These are phyloP conservation scores for Jordanella pulchra DNA, from an alignment of 2,797 vertebrate genomes.

Conservation along the genomic window DNA sequence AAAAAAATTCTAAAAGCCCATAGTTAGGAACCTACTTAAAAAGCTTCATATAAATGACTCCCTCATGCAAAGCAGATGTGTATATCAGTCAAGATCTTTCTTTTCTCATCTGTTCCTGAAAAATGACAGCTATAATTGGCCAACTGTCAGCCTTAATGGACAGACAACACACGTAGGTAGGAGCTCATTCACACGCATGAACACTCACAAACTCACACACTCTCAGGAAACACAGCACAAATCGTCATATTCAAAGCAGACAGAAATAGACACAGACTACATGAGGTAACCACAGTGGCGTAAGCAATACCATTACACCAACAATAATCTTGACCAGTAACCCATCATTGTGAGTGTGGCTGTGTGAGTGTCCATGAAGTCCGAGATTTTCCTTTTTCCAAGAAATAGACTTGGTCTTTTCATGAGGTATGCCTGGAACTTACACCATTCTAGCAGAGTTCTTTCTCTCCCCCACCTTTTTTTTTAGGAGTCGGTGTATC, in stretches of 20 bases:
- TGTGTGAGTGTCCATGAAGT: conserved; percentile 6
- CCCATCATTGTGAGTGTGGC: conserved; percentile 27
- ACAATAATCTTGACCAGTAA: conserved; percentile 51
- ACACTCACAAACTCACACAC: conserved; percentile 12
- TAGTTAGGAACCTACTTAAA: conserved; percentile 27
- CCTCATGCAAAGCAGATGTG: conserved; percentile 52
- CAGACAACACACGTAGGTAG: conserved; percentile 30
- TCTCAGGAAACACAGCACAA: conserved; percentile 54
- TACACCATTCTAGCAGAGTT: conserved; percentile 55
- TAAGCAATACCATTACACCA: conserved; percentile 62
- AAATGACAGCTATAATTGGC: conserved; percentile 52
- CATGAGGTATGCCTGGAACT: conserved; percentile 51
- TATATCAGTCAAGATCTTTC: conserved; percentile 27
- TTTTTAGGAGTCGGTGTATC: conserved; percentile 45
- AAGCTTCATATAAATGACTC: conserved; percentile 15
- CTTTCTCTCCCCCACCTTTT: conserved; percentile 15
- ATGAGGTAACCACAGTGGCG: conserved; percentile 60
- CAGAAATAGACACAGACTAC: conserved; percentile 64
- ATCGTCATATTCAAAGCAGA: conserved; percentile 64
- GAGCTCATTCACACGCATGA: conserved; percentile 18
- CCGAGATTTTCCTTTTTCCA: conserved; percentile 42
- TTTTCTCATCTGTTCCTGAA: conserved; percentile 50
- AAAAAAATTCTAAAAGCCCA: conserved; percentile 1
- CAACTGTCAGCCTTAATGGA: conserved; percentile 58
- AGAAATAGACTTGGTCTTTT: conserved; percentile 57